Evolutionary conservation across 2,113 vertebrate species (phyloP).

Genomic region (Centrocercus urophasianus): DNA sequence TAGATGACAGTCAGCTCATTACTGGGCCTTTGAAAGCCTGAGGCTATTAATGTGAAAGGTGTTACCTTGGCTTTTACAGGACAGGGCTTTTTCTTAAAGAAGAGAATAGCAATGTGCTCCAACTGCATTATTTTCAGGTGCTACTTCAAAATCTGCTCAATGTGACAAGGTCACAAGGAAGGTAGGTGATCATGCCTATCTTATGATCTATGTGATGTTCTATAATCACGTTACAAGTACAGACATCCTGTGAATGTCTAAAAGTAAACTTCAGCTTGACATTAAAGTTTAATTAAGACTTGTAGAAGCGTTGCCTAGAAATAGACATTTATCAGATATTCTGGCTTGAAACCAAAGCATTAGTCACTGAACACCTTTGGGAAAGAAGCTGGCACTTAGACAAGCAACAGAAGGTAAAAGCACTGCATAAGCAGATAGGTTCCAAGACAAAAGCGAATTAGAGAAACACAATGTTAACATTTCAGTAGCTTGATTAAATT

Average conservation of each 20-base stretch:
- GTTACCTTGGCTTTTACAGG: not conserved
- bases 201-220: not conserved
- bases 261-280: conserved; percentile 81
- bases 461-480: conserved; percentile 67
- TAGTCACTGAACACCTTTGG: conserved; percentile 86
- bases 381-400: conserved; percentile 80
- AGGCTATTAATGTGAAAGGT: not conserved
- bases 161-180: not conserved
- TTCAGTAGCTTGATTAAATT: conserved; percentile 39
- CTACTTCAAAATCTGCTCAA: not conserved
- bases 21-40: not conserved
- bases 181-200: not conserved
- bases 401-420: conserved; percentile 84
- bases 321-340: conserved; percentile 84
- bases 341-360: conserved; percentile 84
- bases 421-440: conserved; percentile 73
- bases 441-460: conserved; percentile 77
- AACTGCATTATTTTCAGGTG: not conserved
- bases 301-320: conserved; percentile 79
- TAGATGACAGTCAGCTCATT: rapidly evolving
- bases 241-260: conserved; percentile 28
- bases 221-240: conserved; percentile 26
- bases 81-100: not conserved
- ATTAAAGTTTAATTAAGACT: conserved; percentile 87
- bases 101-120: rapidly evolving